Evolutionary conservation across 2,888 invertebrate genomes (phyloP), one percentile per base, ranked within the genome.

Genomic region (Bugula neritina): DNA sequence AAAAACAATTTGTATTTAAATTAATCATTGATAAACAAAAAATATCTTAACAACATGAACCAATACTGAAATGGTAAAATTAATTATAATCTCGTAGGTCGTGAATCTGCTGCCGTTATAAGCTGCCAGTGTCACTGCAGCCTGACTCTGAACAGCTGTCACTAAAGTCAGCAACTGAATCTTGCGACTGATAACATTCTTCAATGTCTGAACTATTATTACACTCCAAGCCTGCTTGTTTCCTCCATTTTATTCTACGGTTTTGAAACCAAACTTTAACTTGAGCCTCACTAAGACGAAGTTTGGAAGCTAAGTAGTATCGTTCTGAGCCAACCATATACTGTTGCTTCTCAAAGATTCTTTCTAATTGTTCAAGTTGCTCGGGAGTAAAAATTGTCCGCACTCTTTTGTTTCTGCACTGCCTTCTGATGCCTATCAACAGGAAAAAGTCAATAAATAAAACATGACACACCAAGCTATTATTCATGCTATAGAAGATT

Each of bases 291-390:
- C 93, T 92, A 54, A 94, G 87, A 77, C 92, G 90, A 69, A 94
- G 85, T 0, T 92, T 91, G 75, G 92, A 91, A 0, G 97, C 97
- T 72, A 97, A 86, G 84, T 95, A 95, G 1, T 94, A 88, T 74
- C 84, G 86, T 85, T 96, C 96, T 0, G 94, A 95, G 0, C 96
- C 96, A 17, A 97, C 96, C 96, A 97, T 96, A 86, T 97, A 97
- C 84, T 97, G 96, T 80, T 96, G 96, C 54, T 94, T 86, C 78
- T 95, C 94, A 80, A 97, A 97, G 86, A 96, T 96, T 0, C 92
- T 91, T 82, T 97, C 96, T 72, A 97, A 86, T 76, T 94, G 87
- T 83, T 97, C 96, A 77, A 97, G 85, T 84, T 97, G 96, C 79
- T 96, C 96, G 0, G 95, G 94, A 0, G 96, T 96, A 86, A 97